These are phyloP conservation scores for Tarsius wallacei DNA, from an alignment of 2,797 vertebrate species.

Conservation along the genomic window DNA sequence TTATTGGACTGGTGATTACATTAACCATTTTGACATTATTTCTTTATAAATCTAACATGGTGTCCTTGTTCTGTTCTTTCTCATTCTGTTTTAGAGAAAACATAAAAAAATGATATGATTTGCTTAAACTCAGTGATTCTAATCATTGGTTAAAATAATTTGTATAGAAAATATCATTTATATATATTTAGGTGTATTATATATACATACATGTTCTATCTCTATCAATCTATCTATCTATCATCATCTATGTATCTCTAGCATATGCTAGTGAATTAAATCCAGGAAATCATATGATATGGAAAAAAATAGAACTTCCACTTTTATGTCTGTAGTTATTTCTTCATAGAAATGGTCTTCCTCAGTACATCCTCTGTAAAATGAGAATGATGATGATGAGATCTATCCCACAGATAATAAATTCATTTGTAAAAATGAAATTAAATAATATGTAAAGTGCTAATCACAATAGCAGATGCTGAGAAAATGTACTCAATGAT, in stretches of 20 bases:
- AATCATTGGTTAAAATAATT: conserved; percentile 40
- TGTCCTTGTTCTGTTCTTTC: conserved; percentile 88
- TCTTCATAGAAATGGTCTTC: not conserved
- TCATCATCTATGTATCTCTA: not conserved
- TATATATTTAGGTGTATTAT: not conserved
- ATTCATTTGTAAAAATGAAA: not conserved
- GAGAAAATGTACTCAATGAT: not conserved
- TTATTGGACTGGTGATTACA: conserved; percentile 91
- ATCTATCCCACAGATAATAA: not conserved
- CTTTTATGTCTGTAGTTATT: not conserved
- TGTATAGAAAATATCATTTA: not conserved
- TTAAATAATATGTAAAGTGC: not conserved
- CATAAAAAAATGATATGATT: conserved; percentile 76
- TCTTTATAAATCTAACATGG: conserved; percentile 89
- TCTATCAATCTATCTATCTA: not conserved
- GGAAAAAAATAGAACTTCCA: not conserved
- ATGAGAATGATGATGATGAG: not conserved
- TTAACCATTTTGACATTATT: conserved; percentile 91
- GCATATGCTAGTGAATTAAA: not conserved
- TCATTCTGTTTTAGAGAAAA: conserved; percentile 71
- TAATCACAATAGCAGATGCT: not conserved
- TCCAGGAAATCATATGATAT: not conserved
- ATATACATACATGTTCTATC: not conserved
- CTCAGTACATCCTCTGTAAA: not conserved
- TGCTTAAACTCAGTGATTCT: conserved; percentile 61